These are phyloP conservation scores for Ormyrus pomaceus DNA, from an alignment of 2,888 invertebrate genomes.

Conservation along the genomic window DNA sequence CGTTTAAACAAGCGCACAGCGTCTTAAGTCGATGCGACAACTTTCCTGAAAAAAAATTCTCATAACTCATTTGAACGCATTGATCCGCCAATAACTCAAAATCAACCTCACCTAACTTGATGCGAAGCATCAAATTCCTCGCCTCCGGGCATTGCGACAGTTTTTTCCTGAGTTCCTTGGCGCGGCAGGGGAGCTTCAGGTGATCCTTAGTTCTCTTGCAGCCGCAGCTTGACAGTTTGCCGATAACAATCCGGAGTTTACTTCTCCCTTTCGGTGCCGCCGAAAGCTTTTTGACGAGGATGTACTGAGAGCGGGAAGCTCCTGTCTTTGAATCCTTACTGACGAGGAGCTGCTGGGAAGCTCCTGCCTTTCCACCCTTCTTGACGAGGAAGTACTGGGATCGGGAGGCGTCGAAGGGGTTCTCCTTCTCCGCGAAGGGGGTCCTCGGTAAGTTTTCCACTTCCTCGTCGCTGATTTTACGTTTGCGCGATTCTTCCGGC, in stretches of 20 bases:
- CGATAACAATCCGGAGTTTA: too few relatives aligned
- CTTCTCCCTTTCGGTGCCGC: too few relatives aligned
- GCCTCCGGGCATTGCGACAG: background rate
- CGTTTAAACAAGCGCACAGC: conserved; percentile 39
- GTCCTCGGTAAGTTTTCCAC: background rate
- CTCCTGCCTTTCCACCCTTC: background rate
- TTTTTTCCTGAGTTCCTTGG: conserved; percentile 40
- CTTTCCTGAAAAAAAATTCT: conserved; percentile 34
- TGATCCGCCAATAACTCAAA: too few relatives aligned
- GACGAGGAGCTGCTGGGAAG: conserved; percentile 16
- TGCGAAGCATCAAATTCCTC: too few relatives aligned
- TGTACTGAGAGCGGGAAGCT: background rate
- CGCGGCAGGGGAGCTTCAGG: conserved; percentile 60
- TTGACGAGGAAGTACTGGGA: background rate
- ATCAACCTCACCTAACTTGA: background rate
- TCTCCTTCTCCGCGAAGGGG: background rate
- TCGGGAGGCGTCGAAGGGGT: conserved; percentile 12
- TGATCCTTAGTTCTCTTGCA: conserved; percentile 15
- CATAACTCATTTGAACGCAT: background rate
- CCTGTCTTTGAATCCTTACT: background rate
- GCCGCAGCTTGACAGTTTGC: background rate
- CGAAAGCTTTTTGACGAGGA: too few relatives aligned
- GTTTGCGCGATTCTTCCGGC: conserved; percentile 32
- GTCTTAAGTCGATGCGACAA: conserved; percentile 20
- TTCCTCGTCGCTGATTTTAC: conserved; percentile 14